Evolutionary conservation across 1,140 invertebrate species (phyloP), one percentile per base, ranked within the genome.

Genomic region (Pentalonia nigronervosa): DNA sequence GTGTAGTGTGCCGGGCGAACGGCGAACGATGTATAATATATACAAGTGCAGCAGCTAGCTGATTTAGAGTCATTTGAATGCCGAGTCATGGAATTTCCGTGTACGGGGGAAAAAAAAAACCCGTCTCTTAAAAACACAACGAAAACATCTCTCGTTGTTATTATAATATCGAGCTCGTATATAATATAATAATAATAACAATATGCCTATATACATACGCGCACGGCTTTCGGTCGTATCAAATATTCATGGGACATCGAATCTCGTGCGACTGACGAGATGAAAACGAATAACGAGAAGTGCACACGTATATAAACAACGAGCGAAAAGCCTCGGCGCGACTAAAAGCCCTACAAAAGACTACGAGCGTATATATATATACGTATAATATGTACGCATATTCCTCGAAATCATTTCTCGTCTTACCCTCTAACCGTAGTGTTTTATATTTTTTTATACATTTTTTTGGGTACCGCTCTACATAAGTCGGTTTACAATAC

Each of bases 221-320:
- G 41, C 34, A n/a, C 89, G 36, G 56, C 56, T 91, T 91, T 91
- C 48, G 90, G 90, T 45, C 36, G 25, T 56, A 56, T 93, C 84
- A 93, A 86, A 93, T 93, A 93, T 93, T 93, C 91, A 93, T 93
- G 91, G 91, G 91, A 93, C 91, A 93, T 56, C 91, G 91, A 92
- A 81, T 81, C 76, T 92, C 91, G 91, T 83, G 91, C 47, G 60
- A 83, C 67, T 92, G 91, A 92, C 91, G 91, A 83, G 76, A 93
- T 41, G 91, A 56, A 53, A 84, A 86, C 91, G 91, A 86, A 86
- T 84, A 84, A 84, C 76, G 81, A 86, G 48, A 93, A 83, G 34
- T 45, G 91, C 91, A 53, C 76, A 30, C 4, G 25, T 25, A 76
- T 11, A 25, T 7, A 45, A 25, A 23, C 41, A 67, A 93, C 76